These are phyloP conservation scores for Teleopsis dalmanni DNA, from an alignment of 1,140 invertebrate species.

Conservation along the genomic window DNA sequence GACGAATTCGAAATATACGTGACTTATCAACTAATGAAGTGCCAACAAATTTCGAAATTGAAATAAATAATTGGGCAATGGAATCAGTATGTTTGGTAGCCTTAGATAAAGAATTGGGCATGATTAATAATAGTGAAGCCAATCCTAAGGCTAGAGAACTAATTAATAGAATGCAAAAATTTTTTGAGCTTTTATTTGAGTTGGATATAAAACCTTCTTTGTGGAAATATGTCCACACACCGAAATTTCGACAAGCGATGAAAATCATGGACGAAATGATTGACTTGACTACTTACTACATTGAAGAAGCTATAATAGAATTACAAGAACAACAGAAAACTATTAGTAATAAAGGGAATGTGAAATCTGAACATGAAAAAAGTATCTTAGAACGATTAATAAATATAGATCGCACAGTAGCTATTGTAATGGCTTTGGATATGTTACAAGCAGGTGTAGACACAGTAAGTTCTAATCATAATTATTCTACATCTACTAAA, in stretches of 20 bases:
- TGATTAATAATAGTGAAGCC: constrained; percentile 30
- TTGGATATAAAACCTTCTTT: constrained; percentile 54
- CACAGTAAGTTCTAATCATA: constrained; percentile 49
- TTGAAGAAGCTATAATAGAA: constrained; percentile 10
- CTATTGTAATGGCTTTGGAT: constrained; percentile 59
- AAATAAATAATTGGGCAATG: constrained; percentile 60
- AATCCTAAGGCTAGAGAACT: constrained; percentile 50
- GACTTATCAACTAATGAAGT: constrained; percentile 50
- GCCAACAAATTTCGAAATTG: constrained; percentile 51
- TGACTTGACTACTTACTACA: constrained; percentile 1
- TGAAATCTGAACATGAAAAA: constrained; percentile 20
- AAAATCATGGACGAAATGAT: constrained; percentile 27
- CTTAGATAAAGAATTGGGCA: constrained; percentile 57
- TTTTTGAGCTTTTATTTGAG: constrained; percentile 53
- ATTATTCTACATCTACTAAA: background rate
- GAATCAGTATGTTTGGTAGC: constrained; percentile 63
- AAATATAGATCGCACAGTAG: constrained; percentile 51
- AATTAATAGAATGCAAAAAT: constrained; percentile 53
- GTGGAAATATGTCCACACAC: constrained; percentile 55
- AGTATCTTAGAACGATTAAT: constrained; percentile 54
- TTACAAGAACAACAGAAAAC: constrained; percentile 29
- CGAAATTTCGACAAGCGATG: constrained; percentile 49
- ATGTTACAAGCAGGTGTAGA: constrained; percentile 67
- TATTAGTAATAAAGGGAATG: constrained; percentile 10
- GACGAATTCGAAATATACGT: constrained; percentile 46